Evolutionary conservation across 1,140 invertebrate genomes (phyloP), one percentile per base, ranked within the genome.

Genomic region (Trichogramma pretiosum): DNA sequence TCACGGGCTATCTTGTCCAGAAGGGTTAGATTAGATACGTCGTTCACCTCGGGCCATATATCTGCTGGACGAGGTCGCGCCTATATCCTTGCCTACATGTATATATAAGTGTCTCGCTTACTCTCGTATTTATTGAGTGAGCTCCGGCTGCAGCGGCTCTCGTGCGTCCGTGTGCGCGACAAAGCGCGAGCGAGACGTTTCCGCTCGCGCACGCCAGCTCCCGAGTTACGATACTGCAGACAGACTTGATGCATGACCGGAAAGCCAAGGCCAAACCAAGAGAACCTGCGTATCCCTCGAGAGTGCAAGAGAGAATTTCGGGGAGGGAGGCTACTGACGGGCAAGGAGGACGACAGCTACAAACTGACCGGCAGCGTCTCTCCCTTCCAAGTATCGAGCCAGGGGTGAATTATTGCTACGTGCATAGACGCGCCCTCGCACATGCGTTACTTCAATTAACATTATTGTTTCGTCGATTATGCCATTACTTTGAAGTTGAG

Each of bases 21-120:
- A 68, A 67, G 66, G 67, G 68, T 68, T 64, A 65, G 67, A 72
- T 72, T 72, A 67, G 69, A 70, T 63, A 64, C 63, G 63, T 72
- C 65, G 62, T 59, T 65, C 61, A 62, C 57, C 56, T 57, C 46
- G 45, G 59, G 62, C 58, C 61, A 64, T 71, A 68, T 66, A 69
- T 70, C 55, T 58, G 56, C 59, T 57, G 54, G 53, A 57, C 49
- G 56, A 55, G 56, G 47, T 50, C 54, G 52, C 52, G 45, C 53
- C 46, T 51, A 48, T 42, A 45, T 46, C 30, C 33, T 18, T 50
- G 43, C 11, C 32, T 39, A 19, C 10, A 9, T 39, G 36, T 43
- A 16, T 26, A 26, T 14, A 50, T 52, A 49, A 51, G 47, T 35
- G 37, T 44, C 33, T 35, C 40, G 38, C 39, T 52, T 47, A 49